Base-by-base conservation (phyloP, 2,113 vertebrate species). In the Azemiops feae region DNA sequence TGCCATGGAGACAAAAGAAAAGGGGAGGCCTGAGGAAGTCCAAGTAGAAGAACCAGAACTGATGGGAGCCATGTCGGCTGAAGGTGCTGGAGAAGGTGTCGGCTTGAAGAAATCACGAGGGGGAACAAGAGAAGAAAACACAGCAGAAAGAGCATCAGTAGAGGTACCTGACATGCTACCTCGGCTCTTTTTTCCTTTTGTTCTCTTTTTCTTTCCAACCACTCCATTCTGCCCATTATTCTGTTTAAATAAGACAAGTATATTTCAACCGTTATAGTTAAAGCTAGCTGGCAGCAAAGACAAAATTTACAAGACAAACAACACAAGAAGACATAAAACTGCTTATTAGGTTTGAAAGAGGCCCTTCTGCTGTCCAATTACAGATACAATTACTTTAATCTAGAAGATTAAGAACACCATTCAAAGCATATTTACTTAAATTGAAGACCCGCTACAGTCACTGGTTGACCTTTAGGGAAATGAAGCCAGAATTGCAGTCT, bases 1-100 rank as follows among this genome's bases (percentile, higher is more conserved):
- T 6, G 99, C 99, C 98, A 99, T 99, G 88, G 99, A 99, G 81
- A 99, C 99, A 0, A 99, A 99, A 25, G 99, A 99, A 97, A 99
- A 99, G 45, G 99, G 99, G 92, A 99, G 98, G 91, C 99, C 99
- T 0, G 99, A 99, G 92, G 99, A 99, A 2, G 99, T 99, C 99
- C 99, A 99, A 39, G 99, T 99, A 47, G 99, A 99, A 43, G 99
- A 99, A 50, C 99, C 99, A 0, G 99, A 99, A 95, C 99, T 99
- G 98, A 99, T 99, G 94, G 99, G 99, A 91, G 99, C 99, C 99
- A 99, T 99, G 97, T 99, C 99, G 0, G 99, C 99, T 0, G 99
- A 99, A 86, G 99, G 99, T 92, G 99, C 99, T 47, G 99, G 99
- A 96, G 99, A 99, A 7, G 98, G 98, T 0, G 99, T 99, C 43